Evolutionary conservation across 2,113 vertebrate species (phyloP).

Genomic region (Nothocercus nigrocapillus): DNA sequence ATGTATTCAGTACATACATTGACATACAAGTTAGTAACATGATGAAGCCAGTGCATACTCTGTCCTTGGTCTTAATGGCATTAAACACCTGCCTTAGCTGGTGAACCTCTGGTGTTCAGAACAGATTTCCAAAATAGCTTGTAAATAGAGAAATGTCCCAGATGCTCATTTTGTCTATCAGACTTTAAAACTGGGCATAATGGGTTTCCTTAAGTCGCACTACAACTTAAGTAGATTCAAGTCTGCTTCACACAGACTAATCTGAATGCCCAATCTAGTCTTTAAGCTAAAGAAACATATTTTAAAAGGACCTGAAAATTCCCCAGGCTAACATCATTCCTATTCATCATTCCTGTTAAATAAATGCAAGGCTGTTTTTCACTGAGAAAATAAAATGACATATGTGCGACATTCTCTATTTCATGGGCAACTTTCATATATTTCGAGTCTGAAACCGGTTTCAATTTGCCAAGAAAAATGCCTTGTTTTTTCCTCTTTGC

Average conservation of each 20-base stretch:
- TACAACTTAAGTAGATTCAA: not conserved
- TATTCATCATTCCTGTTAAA: not conserved
- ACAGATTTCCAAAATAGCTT: not conserved
- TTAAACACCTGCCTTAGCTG: not conserved
- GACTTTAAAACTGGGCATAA: not conserved
- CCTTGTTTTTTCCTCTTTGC: constrained; percentile 19
- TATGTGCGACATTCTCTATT: not conserved
- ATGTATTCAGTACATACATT: not conserved
- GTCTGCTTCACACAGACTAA: not conserved
- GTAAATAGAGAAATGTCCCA: not conserved
- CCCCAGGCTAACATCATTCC: not conserved
- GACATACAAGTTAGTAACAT: not conserved
- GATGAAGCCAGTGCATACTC: not conserved
- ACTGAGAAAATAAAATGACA: not conserved
- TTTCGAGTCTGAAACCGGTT: not conserved
- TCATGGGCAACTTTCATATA: not conserved
- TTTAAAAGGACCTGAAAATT: not conserved
- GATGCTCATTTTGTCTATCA: not conserved
- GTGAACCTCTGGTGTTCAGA: not conserved
- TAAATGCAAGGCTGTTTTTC: constrained; percentile 18
- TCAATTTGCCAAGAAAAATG: constrained; percentile 49
- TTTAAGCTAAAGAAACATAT: not conserved
- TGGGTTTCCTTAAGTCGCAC: not conserved
- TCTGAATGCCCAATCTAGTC: not conserved
- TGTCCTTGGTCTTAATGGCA: not conserved